These are phyloP conservation scores for Gonioctena quinquepunctata DNA, from an alignment of 1,140 invertebrate genomes.

Conservation along the genomic window DNA sequence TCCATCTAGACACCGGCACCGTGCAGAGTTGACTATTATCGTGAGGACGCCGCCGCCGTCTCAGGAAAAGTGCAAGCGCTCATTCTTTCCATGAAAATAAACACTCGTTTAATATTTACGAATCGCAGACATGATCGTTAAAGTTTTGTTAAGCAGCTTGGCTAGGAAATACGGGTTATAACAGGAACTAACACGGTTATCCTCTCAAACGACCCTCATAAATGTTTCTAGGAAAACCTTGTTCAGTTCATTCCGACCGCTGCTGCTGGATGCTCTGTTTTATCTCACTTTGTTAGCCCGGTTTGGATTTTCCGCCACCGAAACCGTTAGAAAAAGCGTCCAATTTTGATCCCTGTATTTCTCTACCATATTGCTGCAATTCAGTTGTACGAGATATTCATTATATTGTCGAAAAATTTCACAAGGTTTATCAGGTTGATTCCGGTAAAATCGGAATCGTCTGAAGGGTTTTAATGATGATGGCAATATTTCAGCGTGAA, in stretches of 20 bases:
- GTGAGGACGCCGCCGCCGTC: not conserved
- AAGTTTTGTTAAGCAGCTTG: conserved; percentile 14
- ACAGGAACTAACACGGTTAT: conserved; percentile 15
- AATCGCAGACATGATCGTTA: conserved; percentile 2
- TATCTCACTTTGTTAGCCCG: not conserved
- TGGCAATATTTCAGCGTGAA: no score
- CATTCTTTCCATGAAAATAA: not conserved
- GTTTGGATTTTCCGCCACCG: not conserved
- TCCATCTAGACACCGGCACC: not conserved
- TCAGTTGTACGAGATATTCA: no score
- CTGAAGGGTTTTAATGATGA: no score
- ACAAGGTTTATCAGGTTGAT: no score
- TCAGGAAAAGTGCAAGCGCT: not conserved
- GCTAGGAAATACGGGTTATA: not conserved
- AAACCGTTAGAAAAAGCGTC: not conserved
- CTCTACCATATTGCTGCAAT: no score
- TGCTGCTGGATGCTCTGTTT: not conserved
- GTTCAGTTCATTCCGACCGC: not conserved
- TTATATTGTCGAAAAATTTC: no score
- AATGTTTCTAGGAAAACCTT: conserved; percentile 8
- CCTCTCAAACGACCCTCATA: conserved; percentile 12
- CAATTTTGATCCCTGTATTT: no score
- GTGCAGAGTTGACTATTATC: not conserved
- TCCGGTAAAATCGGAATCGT: no score
- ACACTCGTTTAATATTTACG: conserved; percentile 7